Base-by-base conservation (phyloP, 2,797 vertebrate species). In the Clamator glandarius region DNA sequence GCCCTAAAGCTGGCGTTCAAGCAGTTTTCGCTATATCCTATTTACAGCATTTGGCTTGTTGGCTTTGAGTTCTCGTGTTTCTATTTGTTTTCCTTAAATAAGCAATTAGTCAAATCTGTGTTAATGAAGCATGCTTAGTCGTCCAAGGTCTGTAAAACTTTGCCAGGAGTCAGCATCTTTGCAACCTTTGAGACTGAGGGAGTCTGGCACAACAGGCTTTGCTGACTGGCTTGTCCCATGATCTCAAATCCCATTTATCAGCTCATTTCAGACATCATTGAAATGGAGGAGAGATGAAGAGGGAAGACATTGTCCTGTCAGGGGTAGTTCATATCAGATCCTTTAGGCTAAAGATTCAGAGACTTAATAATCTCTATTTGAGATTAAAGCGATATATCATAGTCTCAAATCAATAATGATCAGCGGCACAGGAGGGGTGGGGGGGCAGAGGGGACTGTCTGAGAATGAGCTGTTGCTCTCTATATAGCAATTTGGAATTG, bases 71-170 rank as follows among this genome's bases (percentile, higher is more conserved):
- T 91, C 66, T 87, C 81, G 79, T 94, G 82, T 66, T 96, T 96
- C 58, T 87, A 36, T 92, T 96, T 96, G 91, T 82, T 95, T 96
- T 94, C 74, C 64, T 92, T 91, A 88, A 95, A 89, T 2, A 33
- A 90, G 59, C 70, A 95, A 90, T 96, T 96, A 95, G 88, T 91
- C 83, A 95, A 96, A 91, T 95, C 77, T 41, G 70, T 92, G 69
- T 88, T 95, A 92, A 95, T 94, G 94, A 96, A 90, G 89, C 73
- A 85, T 95, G 84, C 84, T 93, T 92, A 96, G 92, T 92, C 94
- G 94, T 78, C 75, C 87, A 81, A 92, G 82, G 93, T 83, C 90
- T 91, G 46, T 64, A 94, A 86, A 94, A 94, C 76, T 92, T 80
- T 89, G 82, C 84, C 84, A 91, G 76, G 62, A 93, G 94, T 95